Conservation (phyloP, 2,888 invertebrate species). For the Chrysolina oricalcia region DNA sequence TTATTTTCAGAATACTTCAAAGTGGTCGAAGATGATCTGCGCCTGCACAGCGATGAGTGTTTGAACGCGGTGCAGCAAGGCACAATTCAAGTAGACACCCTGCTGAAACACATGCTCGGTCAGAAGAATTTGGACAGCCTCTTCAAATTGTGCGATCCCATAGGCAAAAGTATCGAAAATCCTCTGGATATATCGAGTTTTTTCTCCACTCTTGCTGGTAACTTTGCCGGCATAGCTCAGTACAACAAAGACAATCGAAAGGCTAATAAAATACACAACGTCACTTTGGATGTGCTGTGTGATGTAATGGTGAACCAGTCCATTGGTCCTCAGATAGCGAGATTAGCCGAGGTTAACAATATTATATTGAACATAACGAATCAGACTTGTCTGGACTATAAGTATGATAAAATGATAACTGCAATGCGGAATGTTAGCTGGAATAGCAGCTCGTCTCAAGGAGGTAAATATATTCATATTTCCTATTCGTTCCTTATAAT, state of each 20-base stretch:
- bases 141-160: constrained; percentile 86
- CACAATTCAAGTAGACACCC: constrained; percentile 72
- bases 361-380: constrained; percentile 79
- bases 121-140: constrained; percentile 79
- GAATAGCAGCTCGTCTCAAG: constrained; percentile 78
- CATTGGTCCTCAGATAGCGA: constrained; percentile 77
- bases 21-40: constrained; percentile 85
- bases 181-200: constrained; percentile 84
- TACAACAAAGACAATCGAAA: constrained; percentile 95
- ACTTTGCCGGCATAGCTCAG: constrained; percentile 92
- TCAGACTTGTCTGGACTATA: constrained; percentile 88
- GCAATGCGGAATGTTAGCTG: constrained; percentile 80
- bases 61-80: constrained; percentile 75
- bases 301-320: constrained; percentile 80
- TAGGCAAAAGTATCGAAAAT: constrained; percentile 77
- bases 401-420: constrained; percentile 83
- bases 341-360: constrained; percentile 83
- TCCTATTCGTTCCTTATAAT: constrained; percentile 33
- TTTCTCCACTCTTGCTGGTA: constrained; percentile 84
- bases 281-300: constrained; percentile 89
- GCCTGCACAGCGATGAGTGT: constrained; percentile 81
- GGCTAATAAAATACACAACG: constrained; percentile 76
- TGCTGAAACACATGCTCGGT: constrained; percentile 78
- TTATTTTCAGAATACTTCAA: constrained; percentile 83
- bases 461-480: constrained; percentile 71